Base-by-base conservation (phyloP, 92 coral and sea anemone species). In the Scolanthus callimorphus region DNA sequence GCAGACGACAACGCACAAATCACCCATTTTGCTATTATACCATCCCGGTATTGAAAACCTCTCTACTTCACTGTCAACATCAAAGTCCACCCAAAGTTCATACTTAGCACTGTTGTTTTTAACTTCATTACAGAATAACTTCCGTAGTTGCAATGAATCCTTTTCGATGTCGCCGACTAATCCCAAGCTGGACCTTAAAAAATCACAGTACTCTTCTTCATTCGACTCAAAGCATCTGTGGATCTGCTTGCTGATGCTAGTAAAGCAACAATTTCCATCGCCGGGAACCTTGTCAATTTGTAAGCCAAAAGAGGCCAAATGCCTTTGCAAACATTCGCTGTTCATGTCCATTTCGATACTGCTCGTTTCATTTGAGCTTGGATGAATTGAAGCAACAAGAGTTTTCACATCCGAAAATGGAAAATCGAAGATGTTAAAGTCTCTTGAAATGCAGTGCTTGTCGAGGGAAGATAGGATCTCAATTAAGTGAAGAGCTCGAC, bases 1-100 rank as follows among this genome's bases (percentile, higher is more conserved):
- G 27, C 84, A 77, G 2, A 38, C 79, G 47, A 49, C 8, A 10
- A 69, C 79, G 49, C 78, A 69, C 55, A 69, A 68, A 50, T 77
- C 78, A 20, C 85, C 85, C 27, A 78, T 65, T 8, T 68, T 59
- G 58, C 85, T 71, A 50, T 71, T 55, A 48, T 71, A 78, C 80
- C 80, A 78, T 43, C 85, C 85, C 11, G 54, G 31, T 26, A 48
- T 20, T 13, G 73, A n/a, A n/a, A n/a, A n/a, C n/a, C n/a, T n/a
- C n/a, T n/a, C n/a, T n/a, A n/a, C n/a, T 41, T 41, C 65, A 34
- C 4, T 46, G 12, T 25, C 21, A 10, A 74, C 37, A 45, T 66
- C 61, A 27, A 56, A 66, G 23, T 74, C 82, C 1, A 74, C 65
- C 62, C 69, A 71, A 10, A 17, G 6, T 26, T 26, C 20, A 44